Evolutionary conservation across 2,797 vertebrate genomes (phyloP), one percentile per base, ranked within the genome.

Genomic region (Amblyraja radiata): DNA sequence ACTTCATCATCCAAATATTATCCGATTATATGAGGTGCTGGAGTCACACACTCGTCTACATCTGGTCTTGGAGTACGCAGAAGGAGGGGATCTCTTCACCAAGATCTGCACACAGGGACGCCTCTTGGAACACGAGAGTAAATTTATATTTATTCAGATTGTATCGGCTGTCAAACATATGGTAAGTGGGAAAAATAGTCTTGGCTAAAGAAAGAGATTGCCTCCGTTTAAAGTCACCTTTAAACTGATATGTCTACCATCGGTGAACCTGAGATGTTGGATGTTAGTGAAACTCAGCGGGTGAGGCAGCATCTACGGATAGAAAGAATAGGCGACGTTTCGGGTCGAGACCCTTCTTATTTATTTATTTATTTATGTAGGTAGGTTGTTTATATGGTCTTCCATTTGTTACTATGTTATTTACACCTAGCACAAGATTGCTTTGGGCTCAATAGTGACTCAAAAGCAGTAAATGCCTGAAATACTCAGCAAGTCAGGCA

Each of bases 21-120:
- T 97, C 93, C 95, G 95, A 10, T 94, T 97, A 93, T 97, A 96
- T 11, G 97, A 97, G 94, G 97, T 97, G 94, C 93, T 97, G 94
- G 97, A 97, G 94, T 97, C 96, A 0, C 93, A 95, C 83, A 95
- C 95, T 93, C 93, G 95, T 54, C 94, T 97, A 86, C 95, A 97
- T 94, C 95, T 97, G 93, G 96, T 97, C 93, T 97, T 96, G 96
- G 96, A 97, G 95, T 97, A 96, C 0, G 96, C 96, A 68, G 94
- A 95, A 0, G 95, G 96, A 93, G 96, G 96, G 90, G 96, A 97
- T 94, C 96, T 97, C 65, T 97, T 96, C 95, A 95, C 96, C 63
- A 95, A 94, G 1, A 95, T 97, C 94, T 95, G 86, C 96, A 96
- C 93, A 93, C 96, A 94, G 93, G 97, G 97, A 93, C 95, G 96